Base-by-base conservation (phyloP, 2,888 invertebrate genomes). In the Dicyrtomina minuta region DNA sequence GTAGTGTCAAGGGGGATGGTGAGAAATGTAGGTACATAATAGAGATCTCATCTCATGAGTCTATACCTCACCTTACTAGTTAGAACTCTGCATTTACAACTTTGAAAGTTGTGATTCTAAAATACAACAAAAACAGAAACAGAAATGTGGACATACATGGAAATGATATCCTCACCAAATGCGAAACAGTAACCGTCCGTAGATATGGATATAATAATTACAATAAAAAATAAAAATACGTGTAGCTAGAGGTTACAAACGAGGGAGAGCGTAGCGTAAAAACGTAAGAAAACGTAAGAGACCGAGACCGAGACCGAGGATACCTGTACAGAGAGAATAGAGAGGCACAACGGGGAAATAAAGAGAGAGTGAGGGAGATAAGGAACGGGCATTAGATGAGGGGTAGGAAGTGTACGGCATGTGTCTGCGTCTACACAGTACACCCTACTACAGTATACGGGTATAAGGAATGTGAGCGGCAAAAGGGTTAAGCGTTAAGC, bases 401-500 rank as follows among this genome's bases (percentile, higher is more conserved):
- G 8, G 17, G 51, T 51, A 20, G 20, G 39, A 33, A 33, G 27
- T 8, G 33, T 5, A 33, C 4, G 33, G 33, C 33, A 33, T 33
- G 33, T 33, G 33, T 3, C 3, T 33, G 8, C 33, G 8, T 33
- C 3, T 33, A 33, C 33, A 33, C 4, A 33, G 33, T 33, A 33
- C 8, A 33, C 8, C 3, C 4, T 3, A 33, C 51, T 51, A 12
- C 1, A 51, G 58, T 33, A 58, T n/a, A n/a, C n/a, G n/a, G n/a
- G 39, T 58, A 17, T 58, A 58, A 39, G 58, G 33, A 39, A 58
- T 39, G 58, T 12, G 12, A 43, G 65, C 39, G 53, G 24, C 8
- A 26, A 24, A 15, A 55, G 41, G 65, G 53, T 49, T 62, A 64
- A 51, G 65, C 43, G 27, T 65, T 24, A 56, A 65, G 55, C 43